A percentile compares a stretch with the other conserved stretches of the same genome.
These are phyloP conservation scores for Drosophila erecta DNA, from an alignment of 1,140 invertebrate genomes.

Conservation along the genomic window DNA sequence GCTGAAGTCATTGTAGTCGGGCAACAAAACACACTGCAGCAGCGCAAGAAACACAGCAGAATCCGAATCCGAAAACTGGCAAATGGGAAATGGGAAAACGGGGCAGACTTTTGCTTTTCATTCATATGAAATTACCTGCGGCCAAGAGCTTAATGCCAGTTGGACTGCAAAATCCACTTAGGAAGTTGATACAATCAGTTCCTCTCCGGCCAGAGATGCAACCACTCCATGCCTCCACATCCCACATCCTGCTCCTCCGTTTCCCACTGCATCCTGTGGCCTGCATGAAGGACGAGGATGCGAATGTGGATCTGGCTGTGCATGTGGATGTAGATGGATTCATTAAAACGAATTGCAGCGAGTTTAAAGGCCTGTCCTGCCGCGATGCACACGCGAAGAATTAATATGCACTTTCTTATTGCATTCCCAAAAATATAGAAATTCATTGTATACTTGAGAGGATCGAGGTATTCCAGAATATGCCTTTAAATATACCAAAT, in stretches of 20 bases:
- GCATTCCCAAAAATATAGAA: too few relatives aligned
- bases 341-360: constrained; percentile 81
- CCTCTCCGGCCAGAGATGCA: constrained; percentile 55
- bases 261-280: constrained; percentile 42
- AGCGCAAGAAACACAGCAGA: constrained; percentile 58
- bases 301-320: constrained; percentile 5
- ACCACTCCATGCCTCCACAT: constrained; percentile 11
- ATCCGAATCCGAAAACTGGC: constrained; percentile 45
- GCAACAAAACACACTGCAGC: constrained; percentile 57
- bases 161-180: constrained; percentile 83
- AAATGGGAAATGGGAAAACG: background rate
- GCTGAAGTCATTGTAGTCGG: constrained; percentile 41
- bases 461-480: too few relatives aligned
- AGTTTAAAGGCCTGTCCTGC: constrained; percentile 64
- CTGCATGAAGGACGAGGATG: constrained; percentile 22
- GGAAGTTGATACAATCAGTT: constrained; percentile 83
- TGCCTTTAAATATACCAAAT: too few relatives aligned
- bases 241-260: constrained; percentile 19
- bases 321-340: constrained; percentile 67
- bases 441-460: too few relatives aligned
- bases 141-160: constrained; percentile 83
- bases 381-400: constrained; percentile 27
- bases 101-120: constrained; percentile 77
- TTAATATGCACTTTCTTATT: background rate
- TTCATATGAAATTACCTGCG: constrained; percentile 82